A percentile compares a stretch with the other conserved stretches of the same genome.
Evolutionary conservation across 2,888 invertebrate genomes (phyloP).

Genomic region (Sesia apiformis): DNA sequence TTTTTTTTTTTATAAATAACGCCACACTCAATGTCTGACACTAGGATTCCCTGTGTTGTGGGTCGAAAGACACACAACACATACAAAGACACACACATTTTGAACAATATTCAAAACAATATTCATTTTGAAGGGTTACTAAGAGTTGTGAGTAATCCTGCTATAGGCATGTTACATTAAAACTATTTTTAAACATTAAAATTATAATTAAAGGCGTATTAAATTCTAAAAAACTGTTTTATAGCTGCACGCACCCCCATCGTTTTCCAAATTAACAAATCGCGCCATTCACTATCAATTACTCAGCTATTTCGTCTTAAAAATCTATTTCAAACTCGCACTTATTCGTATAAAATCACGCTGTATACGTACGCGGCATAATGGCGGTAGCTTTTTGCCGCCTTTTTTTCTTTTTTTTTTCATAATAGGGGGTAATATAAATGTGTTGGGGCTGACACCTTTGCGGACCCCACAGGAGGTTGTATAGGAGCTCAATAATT

Average conservation of each 20-base stretch:
- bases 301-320: slow-evolving; percentile 57
- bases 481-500: slow-evolving; percentile 44
- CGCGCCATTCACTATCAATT: slow-evolving; percentile 57
- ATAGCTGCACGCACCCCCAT: slow-evolving; percentile 25
- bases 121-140: too few species aligned
- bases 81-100: too few species aligned
- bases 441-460: slow-evolving; percentile 68
- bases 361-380: slow-evolving; percentile 26
- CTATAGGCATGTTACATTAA: too few species aligned
- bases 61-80: too few species aligned
- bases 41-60: too few species aligned
- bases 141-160: too few species aligned
- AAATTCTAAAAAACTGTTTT: background rate
- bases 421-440: slow-evolving; percentile 64
- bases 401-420: slow-evolving; percentile 38
- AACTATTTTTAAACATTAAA: too few species aligned
- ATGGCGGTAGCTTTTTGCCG: slow-evolving; percentile 55
- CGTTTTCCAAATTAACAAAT: slow-evolving; percentile 45
- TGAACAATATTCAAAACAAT: too few species aligned
- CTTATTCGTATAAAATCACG: slow-evolving; percentile 50
- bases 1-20: too few species aligned
- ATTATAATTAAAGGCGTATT: background rate
- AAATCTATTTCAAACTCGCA: slow-evolving; percentile 16
- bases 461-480: slow-evolving; percentile 65
- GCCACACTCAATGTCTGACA: too few species aligned